A percentile compares a stretch with the other conserved stretches of the same genome.
Conservation (phyloP, 2,888 invertebrate species). For the Hermodice carunculata region DNA sequence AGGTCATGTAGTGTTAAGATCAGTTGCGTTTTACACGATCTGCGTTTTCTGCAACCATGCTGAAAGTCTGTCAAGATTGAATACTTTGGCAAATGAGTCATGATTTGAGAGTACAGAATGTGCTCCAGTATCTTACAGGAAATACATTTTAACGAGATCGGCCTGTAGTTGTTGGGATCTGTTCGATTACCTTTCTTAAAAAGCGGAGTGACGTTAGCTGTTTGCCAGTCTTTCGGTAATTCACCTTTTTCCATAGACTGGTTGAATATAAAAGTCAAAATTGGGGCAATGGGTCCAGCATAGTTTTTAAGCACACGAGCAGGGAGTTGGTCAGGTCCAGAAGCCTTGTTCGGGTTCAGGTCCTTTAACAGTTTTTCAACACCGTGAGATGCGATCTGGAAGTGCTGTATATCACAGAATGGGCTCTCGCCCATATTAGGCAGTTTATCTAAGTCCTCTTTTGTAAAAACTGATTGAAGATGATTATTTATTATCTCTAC, state of each 20-base stretch:
- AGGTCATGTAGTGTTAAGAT: neutral
- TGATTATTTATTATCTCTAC: too few relatives aligned
- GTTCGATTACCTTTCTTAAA: slow-evolving; percentile 35
- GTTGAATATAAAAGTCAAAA: slow-evolving; percentile 26
- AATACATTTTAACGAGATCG: slow-evolving; percentile 32
- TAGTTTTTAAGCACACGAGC: slow-evolving; percentile 21
- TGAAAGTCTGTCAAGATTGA: slow-evolving; percentile 31
- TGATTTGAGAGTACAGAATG: slow-evolving; percentile 31
- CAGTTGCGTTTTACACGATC: slow-evolving; percentile 39
- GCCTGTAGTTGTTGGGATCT: slow-evolving; percentile 34
- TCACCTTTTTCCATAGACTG: slow-evolving; percentile 13
- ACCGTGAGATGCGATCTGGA: neutral
- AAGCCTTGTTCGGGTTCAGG: slow-evolving; percentile 27
- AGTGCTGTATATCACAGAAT: neutral
- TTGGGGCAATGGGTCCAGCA: slow-evolving; percentile 19
- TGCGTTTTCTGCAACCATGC: slow-evolving; percentile 35
- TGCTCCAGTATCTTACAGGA: slow-evolving; percentile 38
- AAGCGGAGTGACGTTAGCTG: slow-evolving; percentile 29
- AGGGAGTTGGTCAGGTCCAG: slow-evolving; percentile 24
- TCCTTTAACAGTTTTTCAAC: slow-evolving; percentile 5
- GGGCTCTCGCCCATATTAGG: too few relatives aligned
- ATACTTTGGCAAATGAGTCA: slow-evolving; percentile 19
- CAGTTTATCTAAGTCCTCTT: too few relatives aligned
- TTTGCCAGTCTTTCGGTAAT: slow-evolving; percentile 32
- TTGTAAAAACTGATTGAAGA: too few relatives aligned